A percentile compares a stretch with the other conserved stretches of the same genome.
phyloP scores from a whole-genome alignment of 53 echinoderm and acorn worm species.

The Glandiceps talaboti region DNA sequence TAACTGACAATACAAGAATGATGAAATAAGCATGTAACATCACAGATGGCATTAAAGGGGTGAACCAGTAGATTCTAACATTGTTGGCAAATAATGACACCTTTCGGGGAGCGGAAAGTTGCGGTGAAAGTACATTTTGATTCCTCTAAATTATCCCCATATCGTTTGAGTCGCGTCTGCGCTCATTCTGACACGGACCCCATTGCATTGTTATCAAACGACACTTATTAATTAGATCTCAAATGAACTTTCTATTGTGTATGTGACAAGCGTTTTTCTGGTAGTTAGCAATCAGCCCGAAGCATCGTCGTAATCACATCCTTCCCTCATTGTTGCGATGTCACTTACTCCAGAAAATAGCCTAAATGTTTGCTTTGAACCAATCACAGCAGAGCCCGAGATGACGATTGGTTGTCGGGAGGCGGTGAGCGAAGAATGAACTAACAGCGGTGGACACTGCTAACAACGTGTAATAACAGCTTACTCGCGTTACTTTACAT shows the following conservation, averaged over 20 bases:
- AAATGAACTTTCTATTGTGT: neutral
- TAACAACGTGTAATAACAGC: neutral
- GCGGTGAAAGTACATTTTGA: no score
- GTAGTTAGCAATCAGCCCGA: neutral
- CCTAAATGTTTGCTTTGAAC: neutral
- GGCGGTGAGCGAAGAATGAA: neutral
- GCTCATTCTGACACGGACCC: no score
- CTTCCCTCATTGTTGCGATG: neutral
- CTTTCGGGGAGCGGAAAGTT: no score
- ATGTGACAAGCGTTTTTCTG: neutral
- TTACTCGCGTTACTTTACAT: neutral
- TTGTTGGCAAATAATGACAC: no score
- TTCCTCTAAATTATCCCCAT: no score
- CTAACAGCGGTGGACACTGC: neutral
- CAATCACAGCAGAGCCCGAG: neutral
- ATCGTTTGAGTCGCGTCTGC: no score
- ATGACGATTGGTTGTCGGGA: neutral
- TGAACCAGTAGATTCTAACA: no score
- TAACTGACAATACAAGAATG: no score
- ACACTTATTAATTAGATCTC: no score
- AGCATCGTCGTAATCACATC: neutral
- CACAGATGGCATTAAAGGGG: no score
- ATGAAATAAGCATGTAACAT: no score
- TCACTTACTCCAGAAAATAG: neutral
- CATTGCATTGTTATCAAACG: no score